Base-by-base conservation (phyloP, 2,113 vertebrate genomes). In the Protobothrops mucrosquamatus region DNA sequence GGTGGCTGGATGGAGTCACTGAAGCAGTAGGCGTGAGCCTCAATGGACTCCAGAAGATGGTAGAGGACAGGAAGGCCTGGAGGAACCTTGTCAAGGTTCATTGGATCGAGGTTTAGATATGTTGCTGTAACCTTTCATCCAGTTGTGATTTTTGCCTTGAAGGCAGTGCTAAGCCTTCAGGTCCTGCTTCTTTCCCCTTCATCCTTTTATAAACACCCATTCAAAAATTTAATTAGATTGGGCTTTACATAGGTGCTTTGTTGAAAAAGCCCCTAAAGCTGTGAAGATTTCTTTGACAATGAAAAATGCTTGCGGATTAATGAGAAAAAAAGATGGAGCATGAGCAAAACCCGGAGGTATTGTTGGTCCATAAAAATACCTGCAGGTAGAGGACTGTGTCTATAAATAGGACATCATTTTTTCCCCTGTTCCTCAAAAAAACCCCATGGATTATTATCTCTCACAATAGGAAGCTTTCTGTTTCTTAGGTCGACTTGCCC, bases 401-500 rank as follows among this genome's bases (percentile, higher is more conserved):
- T 96, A 97, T 97, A 97, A 98, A 97, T 97, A 97, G 96, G 85
- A 90, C 91, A 95, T 94, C 61, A 9, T 26, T 15, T 94, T 96
- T 92, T 96, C 96, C 96, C 48, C 4, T 9, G 48, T 51, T 59
- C 57, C 56, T 85, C 2, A 26, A 26, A 93, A 91, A 95, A 95
- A 97, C 39, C 39, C 39, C 96, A 95, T 94, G 87, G 87, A 95
- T 95, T 96, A 96, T 95, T 92, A 94, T 94, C 74, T 89, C 43
- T 54, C 81, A 89, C 91, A 96, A 95, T 89, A 95, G 97, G 97
- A 97, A 97, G 97, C 94, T 26, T 56, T 69, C 52, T 92, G 0
- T 0, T 24, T 6, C 86, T 54, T 93, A 81, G 92, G 92, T 92
- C 85, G 89, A 24, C 88, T 94, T 90, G n/a, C 55, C 85, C 46